Evolutionary conservation across 64 coral and sea anemone genomes (phyloP), one percentile per base, ranked within the genome.

Genomic region (Montipora capricornis): DNA sequence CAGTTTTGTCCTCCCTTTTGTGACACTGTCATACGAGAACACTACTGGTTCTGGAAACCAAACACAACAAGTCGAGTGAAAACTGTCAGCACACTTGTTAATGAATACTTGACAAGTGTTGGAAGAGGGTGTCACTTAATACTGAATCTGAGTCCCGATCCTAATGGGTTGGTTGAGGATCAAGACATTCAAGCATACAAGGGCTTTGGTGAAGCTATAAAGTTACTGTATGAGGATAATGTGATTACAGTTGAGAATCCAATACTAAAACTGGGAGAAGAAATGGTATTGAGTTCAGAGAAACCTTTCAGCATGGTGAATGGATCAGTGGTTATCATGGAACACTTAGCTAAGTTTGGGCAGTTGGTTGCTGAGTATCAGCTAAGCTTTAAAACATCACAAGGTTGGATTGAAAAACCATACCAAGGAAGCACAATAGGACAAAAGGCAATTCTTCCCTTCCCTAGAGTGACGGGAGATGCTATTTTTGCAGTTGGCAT

Each of bases 1-100:
- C 91, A 93, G 62, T 93, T 93, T 76, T 93, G 91, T 57, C 91
- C 91, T 44, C 74, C 91, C 12, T 93, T 86, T 1, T 93, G 91
- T 74, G 91, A 93, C 49, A 93, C 91, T 17, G 91, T 93, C 59
- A 49, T 93, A 68, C 69, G 91, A 73, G 83, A 93, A 37, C 91
- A 93, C 45, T 88, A 93, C 75, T 93, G 91, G 91, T 93, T 93
- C 61, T 93, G 83, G 83, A 87, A 64, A 47, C 91, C 91, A 24
- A 69, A 45, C 24, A 93, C 91, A 15, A 77, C 77, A 29, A 49
- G 79, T 78, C 79, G 74, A 53, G 79, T 93, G 57, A 93, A 93
- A 80, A 78, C 15, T 7, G 79, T 78, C 16, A 64, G 60, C 47
- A 86, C n/a, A 1, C 79, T 88, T 71, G 83, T 93, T 20, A 75